Evolutionary conservation across 2,888 invertebrate genomes (phyloP).

Genomic region (Polyommatus iphigenia): DNA sequence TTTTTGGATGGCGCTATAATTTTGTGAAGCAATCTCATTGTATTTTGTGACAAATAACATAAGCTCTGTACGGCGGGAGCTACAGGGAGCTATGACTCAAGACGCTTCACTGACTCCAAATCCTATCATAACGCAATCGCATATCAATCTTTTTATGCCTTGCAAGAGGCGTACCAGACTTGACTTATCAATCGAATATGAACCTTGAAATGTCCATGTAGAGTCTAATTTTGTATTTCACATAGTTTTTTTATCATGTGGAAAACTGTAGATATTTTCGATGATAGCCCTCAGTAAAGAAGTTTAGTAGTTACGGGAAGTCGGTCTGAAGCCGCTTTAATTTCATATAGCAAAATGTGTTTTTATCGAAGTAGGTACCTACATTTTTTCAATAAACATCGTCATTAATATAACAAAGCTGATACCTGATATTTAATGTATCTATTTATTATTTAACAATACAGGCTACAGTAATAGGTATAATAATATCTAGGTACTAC

Average conservation of each 20-base stretch:
- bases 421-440: too few species aligned
- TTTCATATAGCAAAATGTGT: slow-evolving; percentile 38
- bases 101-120: slow-evolving; percentile 71
- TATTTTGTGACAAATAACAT: slow-evolving; percentile 52
- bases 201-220: neutral
- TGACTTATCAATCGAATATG: neutral
- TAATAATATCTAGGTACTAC: too few species aligned
- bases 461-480: too few species aligned
- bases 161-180: slow-evolving; percentile 17
- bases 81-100: slow-evolving; percentile 48
- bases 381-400: neutral
- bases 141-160: slow-evolving; percentile 52
- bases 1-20: slow-evolving; percentile 31
- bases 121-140: slow-evolving; percentile 79
- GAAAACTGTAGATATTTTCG: slow-evolving; percentile 76
- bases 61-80: slow-evolving; percentile 58
- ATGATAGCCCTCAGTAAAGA: slow-evolving; percentile 74
- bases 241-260: slow-evolving; percentile 49
- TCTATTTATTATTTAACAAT: too few species aligned
- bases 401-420: too few species aligned
- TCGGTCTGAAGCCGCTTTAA: slow-evolving; percentile 69
- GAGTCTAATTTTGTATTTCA: slow-evolving; percentile 31
- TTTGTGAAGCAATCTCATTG: slow-evolving; percentile 38
- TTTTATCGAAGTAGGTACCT: neutral
- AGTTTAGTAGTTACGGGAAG: slow-evolving; percentile 74